Conservation (phyloP, 2,797 vertebrate genomes). For the Lutjanus campechanus region DNA sequence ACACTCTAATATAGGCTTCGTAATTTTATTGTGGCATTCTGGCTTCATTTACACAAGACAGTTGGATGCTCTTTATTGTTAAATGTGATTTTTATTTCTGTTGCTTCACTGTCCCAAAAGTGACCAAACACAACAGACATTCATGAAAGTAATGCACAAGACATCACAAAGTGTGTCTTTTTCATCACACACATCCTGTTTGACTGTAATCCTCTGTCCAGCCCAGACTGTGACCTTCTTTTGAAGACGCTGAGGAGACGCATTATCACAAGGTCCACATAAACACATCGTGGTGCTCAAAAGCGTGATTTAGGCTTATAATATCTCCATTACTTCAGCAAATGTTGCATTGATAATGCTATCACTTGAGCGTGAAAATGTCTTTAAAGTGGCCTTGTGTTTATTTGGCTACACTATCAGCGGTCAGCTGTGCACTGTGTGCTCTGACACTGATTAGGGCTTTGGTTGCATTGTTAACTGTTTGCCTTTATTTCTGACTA, state of each 20-base stretch:
- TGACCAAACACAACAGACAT: neutral
- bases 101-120: neutral
- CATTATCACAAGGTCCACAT: slow-evolving; percentile 36
- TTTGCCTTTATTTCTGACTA: slow-evolving; percentile 40
- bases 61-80: neutral
- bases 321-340: slow-evolving; percentile 50
- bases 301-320: slow-evolving; percentile 24
- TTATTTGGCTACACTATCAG: slow-evolving; percentile 48
- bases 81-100: neutral
- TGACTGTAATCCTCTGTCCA: slow-evolving; percentile 21
- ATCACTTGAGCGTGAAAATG: slow-evolving; percentile 34
- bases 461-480: slow-evolving; percentile 22
- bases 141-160: neutral
- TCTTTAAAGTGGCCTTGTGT: slow-evolving; percentile 52
- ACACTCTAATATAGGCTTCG: slow-evolving; percentile 14
- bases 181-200: neutral
- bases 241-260: slow-evolving; percentile 29
- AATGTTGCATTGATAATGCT: slow-evolving; percentile 57
- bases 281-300: slow-evolving; percentile 21
- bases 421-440: slow-evolving; percentile 13
- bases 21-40: neutral
- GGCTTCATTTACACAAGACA: neutral
- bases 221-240: slow-evolving; percentile 6
- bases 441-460: slow-evolving; percentile 43
- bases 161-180: neutral